Conservation (phyloP, 2,113 vertebrate species). For the Heloderma charlesbogerti region DNA sequence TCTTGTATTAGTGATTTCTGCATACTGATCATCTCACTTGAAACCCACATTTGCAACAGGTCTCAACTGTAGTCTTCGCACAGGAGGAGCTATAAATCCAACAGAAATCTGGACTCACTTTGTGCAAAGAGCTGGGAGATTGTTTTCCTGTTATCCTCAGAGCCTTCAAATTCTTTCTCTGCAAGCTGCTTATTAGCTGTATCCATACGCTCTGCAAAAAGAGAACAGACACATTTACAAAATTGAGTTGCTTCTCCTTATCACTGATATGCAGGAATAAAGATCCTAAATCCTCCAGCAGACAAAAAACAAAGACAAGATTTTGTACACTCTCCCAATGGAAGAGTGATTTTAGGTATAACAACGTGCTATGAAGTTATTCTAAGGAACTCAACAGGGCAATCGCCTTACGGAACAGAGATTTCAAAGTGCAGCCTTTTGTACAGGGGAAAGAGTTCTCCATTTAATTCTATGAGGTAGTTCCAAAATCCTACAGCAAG, state of each 20-base stretch:
- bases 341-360: not conserved
- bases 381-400: no score
- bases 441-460: no score
- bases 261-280: not conserved
- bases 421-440: no score
- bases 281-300: not conserved
- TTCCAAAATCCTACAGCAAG: no score
- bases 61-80: not conserved
- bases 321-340: not conserved
- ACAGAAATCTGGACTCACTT: constrained; percentile 81
- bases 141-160: constrained; percentile 96
- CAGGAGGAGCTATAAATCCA: not conserved
- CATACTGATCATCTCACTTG: not conserved
- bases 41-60: not conserved
- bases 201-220: constrained; percentile 92
- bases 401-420: no score
- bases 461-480: no score
- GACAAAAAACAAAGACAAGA: not conserved
- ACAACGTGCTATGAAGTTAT: not conserved
- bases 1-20: constrained; percentile 4
- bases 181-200: constrained; percentile 97
- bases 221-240: not conserved
- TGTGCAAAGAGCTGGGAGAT: constrained; percentile 96
- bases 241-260: not conserved
- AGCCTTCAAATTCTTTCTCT: constrained; percentile 93